Conservation (phyloP, 1,140 invertebrate species). For the Zelostemma sp. region DNA sequence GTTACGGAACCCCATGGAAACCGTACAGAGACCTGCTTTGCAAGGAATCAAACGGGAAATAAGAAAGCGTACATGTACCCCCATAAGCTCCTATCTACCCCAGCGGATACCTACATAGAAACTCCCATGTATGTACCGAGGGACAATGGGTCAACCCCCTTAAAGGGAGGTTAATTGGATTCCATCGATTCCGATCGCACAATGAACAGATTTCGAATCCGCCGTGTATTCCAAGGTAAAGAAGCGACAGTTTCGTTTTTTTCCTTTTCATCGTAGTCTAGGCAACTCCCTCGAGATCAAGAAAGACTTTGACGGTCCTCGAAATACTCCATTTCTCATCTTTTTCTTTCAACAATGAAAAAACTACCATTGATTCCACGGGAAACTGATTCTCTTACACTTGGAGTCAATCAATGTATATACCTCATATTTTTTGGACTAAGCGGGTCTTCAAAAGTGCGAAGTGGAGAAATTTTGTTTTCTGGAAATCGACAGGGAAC, state of each 20-base stretch:
- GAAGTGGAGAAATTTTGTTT: no score
- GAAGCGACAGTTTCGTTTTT: conserved; percentile 37
- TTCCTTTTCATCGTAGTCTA: conserved; percentile 51
- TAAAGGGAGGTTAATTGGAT: conserved; percentile 62
- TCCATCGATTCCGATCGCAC: conserved; percentile 57
- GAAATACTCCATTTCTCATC: conserved; percentile 11
- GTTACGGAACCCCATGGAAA: conserved; percentile 26
- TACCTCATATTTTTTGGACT: not conserved
- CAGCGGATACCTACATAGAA: conserved; percentile 16
- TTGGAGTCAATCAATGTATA: not conserved
- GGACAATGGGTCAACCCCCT: conserved; percentile 54
- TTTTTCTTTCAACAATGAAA: conserved; percentile 3
- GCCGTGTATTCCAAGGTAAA: conserved; percentile 22
- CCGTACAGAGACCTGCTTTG: conserved; percentile 15
- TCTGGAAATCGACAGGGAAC: no score
- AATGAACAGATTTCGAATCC: conserved; percentile 52
- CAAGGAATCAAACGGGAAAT: conserved; percentile 49
- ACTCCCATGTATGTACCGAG: conserved; percentile 47
- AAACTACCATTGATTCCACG: not conserved
- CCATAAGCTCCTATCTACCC: conserved; percentile 20
- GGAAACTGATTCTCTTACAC: not conserved
- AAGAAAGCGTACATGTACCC: conserved; percentile 45
- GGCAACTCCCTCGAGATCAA: conserved; percentile 56
- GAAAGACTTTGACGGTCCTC: not conserved
- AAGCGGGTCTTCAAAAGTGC: no score